These are phyloP conservation scores for Pristionchus fissidentatus DNA, from an alignment of 2,888 invertebrate species.

Conservation along the genomic window DNA sequence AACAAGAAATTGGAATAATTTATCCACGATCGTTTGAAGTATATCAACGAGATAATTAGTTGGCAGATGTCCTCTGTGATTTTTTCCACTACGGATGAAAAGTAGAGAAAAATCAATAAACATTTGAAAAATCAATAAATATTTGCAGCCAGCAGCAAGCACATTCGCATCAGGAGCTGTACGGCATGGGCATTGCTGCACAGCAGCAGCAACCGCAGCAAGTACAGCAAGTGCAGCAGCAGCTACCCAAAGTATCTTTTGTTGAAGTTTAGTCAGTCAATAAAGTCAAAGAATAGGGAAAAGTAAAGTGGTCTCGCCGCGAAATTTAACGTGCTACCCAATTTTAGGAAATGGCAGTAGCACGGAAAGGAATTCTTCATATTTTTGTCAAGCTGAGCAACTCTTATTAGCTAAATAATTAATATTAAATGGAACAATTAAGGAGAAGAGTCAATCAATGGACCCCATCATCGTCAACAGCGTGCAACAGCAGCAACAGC, in stretches of 20 bases:
- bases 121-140: neutral
- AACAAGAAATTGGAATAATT: no score
- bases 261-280: neutral
- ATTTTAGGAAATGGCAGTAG: no score
- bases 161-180: conserved; percentile 36
- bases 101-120: neutral
- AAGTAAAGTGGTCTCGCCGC: no score
- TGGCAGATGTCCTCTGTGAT: neutral
- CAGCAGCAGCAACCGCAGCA: conserved; percentile 1
- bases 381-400: neutral
- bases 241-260: neutral
- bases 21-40: no score
- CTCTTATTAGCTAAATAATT: neutral
- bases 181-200: neutral
- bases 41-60: no score
- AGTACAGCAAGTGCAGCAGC: neutral
- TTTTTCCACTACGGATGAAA: neutral
- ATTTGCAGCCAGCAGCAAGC: conserved; percentile 27
- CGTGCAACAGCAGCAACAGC: conserved; percentile 21
- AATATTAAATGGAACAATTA: neutral
- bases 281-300: no score
- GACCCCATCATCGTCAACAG: conserved; percentile 34
- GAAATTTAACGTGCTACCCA: no score
- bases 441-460: conserved; percentile 38
- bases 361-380: no score